Percentiles rank a stretch among this genome's conserved stretches.
These are phyloP conservation scores for Stratiomys singularior DNA, from an alignment of 2,888 invertebrate species.

Conservation along the genomic window DNA sequence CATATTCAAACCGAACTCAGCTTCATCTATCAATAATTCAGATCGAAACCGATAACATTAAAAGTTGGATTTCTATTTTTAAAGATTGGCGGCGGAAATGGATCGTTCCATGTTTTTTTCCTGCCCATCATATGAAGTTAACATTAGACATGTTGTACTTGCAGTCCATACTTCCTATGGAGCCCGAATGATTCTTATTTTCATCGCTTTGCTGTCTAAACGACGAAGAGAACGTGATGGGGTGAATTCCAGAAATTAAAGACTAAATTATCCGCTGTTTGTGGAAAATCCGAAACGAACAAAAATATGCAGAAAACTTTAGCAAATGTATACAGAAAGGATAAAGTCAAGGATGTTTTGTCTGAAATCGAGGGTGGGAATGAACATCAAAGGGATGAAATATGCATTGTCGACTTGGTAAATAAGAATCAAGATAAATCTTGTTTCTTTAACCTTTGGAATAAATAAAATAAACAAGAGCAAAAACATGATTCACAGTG, in stretches of 20 bases:
- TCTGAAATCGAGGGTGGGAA: not conserved
- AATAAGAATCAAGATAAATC: not conserved
- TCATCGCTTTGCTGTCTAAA: not conserved
- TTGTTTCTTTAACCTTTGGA: too few species aligned
- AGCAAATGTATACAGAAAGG: not conserved
- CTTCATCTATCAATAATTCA: too few species aligned
- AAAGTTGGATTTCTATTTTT: too few species aligned
- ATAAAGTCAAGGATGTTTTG: conserved; percentile 24
- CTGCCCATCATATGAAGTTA: not conserved
- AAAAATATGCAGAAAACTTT: not conserved
- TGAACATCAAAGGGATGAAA: not conserved
- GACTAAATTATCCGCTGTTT: not conserved
- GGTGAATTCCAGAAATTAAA: not conserved
- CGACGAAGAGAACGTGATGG: not conserved
- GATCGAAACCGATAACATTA: too few species aligned
- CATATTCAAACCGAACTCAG: too few species aligned
- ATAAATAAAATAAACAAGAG: too few species aligned
- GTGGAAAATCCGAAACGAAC: not conserved
- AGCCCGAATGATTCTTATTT: not conserved
- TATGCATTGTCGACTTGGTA: not conserved
- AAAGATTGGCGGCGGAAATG: too few species aligned
- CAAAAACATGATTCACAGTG: too few species aligned
- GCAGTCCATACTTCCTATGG: not conserved
- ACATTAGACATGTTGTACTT: not conserved
- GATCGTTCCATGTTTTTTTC: not conserved